Conservation (phyloP, 1,140 invertebrate genomes). For the Drosophila nigrodunni region DNA sequence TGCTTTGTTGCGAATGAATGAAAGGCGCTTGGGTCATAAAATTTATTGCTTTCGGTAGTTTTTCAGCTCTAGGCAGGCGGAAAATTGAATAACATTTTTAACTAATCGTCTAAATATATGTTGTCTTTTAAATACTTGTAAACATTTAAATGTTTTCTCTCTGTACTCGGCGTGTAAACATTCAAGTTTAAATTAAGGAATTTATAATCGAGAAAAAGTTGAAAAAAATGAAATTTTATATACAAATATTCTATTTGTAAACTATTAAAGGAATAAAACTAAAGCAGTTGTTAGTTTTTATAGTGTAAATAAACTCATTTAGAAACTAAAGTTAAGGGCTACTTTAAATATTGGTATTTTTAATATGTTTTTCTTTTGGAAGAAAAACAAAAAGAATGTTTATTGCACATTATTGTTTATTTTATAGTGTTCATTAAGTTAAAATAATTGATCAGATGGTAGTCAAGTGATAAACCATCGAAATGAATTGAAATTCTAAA, state of each 20-base stretch:
- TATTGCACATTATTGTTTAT: too few relatives aligned
- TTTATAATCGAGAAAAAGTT: background rate
- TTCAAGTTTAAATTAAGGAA: background rate
- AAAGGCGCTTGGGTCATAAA: slow-evolving; percentile 71
- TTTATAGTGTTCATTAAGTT: too few relatives aligned
- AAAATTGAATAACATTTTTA: slow-evolving; percentile 47
- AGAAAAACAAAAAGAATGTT: too few relatives aligned
- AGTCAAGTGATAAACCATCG: background rate
- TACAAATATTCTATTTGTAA: background rate
- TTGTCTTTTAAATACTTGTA: slow-evolving; percentile 6
- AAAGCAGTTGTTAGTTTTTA: background rate
- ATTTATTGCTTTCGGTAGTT: slow-evolving; percentile 69
- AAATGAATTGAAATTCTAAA: slow-evolving; percentile 33
- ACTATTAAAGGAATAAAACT: background rate
- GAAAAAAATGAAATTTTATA: too few relatives aligned
- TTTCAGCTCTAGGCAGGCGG: slow-evolving; percentile 22
- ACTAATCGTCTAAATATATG: slow-evolving; percentile 27
- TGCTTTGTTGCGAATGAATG: slow-evolving; percentile 69
- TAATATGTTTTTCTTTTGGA: background rate
- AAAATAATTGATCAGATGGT: too few relatives aligned
- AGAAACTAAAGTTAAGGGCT: too few relatives aligned
- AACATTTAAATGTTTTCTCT: background rate
- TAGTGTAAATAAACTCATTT: too few relatives aligned
- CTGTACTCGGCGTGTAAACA: background rate
- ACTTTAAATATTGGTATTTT: background rate